These are phyloP conservation scores for Papilio protenor DNA, from an alignment of 2,888 invertebrate species.

Conservation along the genomic window DNA sequence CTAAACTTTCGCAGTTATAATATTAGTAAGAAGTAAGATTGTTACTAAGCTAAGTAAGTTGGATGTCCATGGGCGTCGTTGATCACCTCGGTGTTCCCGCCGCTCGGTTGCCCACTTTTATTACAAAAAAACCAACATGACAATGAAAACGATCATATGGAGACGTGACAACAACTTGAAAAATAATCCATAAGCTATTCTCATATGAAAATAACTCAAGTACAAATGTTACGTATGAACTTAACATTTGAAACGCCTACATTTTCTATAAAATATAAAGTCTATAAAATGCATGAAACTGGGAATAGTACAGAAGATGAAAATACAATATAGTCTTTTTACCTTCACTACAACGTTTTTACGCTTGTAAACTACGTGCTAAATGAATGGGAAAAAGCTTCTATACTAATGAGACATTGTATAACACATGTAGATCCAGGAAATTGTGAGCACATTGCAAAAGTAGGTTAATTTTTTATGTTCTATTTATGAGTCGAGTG, in stretches of 20 bases:
- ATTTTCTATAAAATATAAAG: too few species aligned
- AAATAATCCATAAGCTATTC: constrained; percentile 2
- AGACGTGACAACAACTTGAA: constrained; percentile 6
- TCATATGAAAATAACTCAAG: background rate
- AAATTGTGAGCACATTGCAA: constrained; percentile 18
- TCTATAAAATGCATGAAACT: background rate
- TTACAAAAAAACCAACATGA: too few species aligned
- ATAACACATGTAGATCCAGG: constrained; percentile 14
- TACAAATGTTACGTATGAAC: too few species aligned
- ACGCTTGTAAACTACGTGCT: constrained; percentile 22
- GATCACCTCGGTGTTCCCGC: too few species aligned
- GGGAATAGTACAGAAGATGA: background rate
- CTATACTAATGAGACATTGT: constrained; percentile 33
- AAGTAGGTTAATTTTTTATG: constrained; percentile 25
- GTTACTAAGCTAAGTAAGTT: too few species aligned
- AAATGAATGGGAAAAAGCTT: constrained; percentile 34
- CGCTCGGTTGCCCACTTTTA: too few species aligned
- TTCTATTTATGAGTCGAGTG: constrained; percentile 10
- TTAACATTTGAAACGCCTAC: background rate
- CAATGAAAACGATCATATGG: too few species aligned
- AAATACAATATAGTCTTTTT: constrained; percentile 23
- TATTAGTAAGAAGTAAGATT: too few species aligned
- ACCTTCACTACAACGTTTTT: constrained; percentile 19
- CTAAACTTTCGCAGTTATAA: too few species aligned
- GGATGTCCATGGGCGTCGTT: too few species aligned